These are phyloP conservation scores for Picathartes gymnocephalus DNA, from an alignment of 2,113 vertebrate species.

Conservation along the genomic window DNA sequence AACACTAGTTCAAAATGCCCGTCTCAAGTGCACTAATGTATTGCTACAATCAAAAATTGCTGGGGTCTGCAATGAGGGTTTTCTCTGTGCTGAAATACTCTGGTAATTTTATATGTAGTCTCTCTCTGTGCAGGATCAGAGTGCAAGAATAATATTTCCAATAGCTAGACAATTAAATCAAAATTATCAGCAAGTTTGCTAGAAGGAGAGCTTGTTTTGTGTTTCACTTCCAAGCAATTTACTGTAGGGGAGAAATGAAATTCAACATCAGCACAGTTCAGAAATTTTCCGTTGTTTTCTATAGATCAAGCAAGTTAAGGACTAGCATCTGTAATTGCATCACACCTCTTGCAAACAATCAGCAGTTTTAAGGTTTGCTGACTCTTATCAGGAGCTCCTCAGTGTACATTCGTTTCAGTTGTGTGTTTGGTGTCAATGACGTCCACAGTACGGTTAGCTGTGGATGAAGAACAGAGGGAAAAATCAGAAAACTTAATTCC, in stretches of 20 bases:
- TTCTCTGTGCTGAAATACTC: accelerated
- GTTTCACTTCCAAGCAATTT: background rate
- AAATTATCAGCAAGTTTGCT: background rate
- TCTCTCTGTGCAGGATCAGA: background rate
- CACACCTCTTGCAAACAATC: background rate
- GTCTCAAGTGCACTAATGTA: background rate
- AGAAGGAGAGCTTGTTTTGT: background rate
- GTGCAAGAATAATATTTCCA: background rate
- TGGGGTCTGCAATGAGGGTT: background rate
- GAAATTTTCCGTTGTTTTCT: background rate
- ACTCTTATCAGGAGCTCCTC: background rate
- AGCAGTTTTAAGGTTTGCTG: background rate
- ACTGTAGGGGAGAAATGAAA: background rate
- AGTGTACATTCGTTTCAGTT: background rate
- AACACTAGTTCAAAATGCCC: background rate
- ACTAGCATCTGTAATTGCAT: background rate
- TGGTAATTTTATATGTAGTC: background rate
- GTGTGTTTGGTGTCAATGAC: background rate
- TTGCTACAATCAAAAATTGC: background rate
- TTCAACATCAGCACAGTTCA: background rate
- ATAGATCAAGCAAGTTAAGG: background rate
- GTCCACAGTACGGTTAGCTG: background rate
- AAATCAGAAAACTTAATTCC: background rate
- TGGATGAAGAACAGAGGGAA: background rate
- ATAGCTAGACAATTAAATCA: background rate